Percentiles rank a stretch among this genome's conserved stretches.
Evolutionary conservation across 2,797 vertebrate species (phyloP).

Genomic region (Poeciliopsis gracilis): DNA sequence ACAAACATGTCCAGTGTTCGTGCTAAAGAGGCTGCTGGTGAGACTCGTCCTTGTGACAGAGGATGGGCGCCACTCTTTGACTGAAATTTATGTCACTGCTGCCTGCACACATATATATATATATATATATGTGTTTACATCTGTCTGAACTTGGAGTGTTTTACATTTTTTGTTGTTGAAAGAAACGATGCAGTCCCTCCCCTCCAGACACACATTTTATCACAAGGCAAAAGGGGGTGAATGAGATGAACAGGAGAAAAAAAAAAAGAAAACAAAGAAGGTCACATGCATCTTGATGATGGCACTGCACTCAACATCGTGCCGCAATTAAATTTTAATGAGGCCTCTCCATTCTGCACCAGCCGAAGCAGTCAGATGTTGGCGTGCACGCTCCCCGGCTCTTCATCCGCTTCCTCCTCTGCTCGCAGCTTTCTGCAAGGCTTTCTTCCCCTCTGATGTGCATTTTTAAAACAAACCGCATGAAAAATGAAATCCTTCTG

Average conservation of each 20-base stretch:
- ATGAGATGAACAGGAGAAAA: conserved; percentile 15
- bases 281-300: conserved; percentile 70
- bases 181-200: conserved; percentile 8
- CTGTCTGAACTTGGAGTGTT: not conserved
- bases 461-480: conserved; percentile 37
- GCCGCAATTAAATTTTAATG: conserved; percentile 82
- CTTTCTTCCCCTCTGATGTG: conserved; percentile 19
- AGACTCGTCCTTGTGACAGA: conserved; percentile 35
- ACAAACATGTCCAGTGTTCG: conserved; percentile 57
- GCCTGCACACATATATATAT: not conserved
- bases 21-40: conserved; percentile 39
- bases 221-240: conserved; percentile 17
- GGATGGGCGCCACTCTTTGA: not conserved
- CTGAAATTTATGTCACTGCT: conserved; percentile 15
- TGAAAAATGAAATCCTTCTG: conserved; percentile 25
- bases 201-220: conserved; percentile 4
- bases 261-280: conserved; percentile 61
- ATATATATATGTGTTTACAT: not conserved
- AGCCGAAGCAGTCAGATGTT: conserved; percentile 60
- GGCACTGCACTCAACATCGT: conserved; percentile 65
- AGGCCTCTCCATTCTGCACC: conserved; percentile 66
- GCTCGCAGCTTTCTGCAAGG: conserved; percentile 16
- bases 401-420: conserved; percentile 34
- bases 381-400: conserved; percentile 43
- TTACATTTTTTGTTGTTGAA: conserved; percentile 6